Evolutionary conservation across 1,140 invertebrate species (phyloP).

Genomic region (Bombyx mandarina): DNA sequence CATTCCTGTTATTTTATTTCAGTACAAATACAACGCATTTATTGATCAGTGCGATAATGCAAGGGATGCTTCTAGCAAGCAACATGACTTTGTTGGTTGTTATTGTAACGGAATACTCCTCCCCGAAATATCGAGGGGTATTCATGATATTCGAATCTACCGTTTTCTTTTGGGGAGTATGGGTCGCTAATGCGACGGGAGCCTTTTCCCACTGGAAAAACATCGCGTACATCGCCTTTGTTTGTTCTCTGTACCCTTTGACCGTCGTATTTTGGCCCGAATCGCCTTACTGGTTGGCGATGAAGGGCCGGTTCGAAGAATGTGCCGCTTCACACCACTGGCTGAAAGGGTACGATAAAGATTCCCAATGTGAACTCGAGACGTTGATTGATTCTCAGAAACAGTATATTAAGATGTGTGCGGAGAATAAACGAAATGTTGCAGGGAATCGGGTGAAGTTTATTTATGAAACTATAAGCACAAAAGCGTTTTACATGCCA

Average conservation of each 20-base stretch:
- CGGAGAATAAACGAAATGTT: slow-evolving; percentile 5
- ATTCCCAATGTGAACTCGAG: slow-evolving; percentile 18
- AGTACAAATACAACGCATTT: slow-evolving; percentile 19
- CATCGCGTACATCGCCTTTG: slow-evolving; percentile 15
- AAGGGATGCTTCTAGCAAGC: slow-evolving; percentile 13
- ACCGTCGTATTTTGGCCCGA: slow-evolving; percentile 14
- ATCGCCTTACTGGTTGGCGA: slow-evolving; percentile 21
- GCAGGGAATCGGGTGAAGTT: slow-evolving; percentile 6
- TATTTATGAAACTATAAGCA: slow-evolving; percentile 9
- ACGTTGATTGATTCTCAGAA: slow-evolving; percentile 17
- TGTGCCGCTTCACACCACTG: slow-evolving; percentile 17
- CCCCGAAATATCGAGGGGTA: slow-evolving; percentile 24
- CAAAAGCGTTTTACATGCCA: slow-evolving; percentile 15
- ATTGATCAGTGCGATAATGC: slow-evolving; percentile 24
- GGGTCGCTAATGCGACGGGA: slow-evolving; percentile 19
- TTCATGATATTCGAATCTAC: slow-evolving; percentile 28
- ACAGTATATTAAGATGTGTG: neutral
- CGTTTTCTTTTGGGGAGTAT: slow-evolving; percentile 25
- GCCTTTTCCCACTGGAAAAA: slow-evolving; percentile 17
- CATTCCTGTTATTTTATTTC: slow-evolving; percentile 23
- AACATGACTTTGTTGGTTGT: slow-evolving; percentile 16
- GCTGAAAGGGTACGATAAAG: slow-evolving; percentile 15
- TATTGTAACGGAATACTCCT: slow-evolving; percentile 26
- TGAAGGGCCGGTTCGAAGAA: slow-evolving; percentile 16
- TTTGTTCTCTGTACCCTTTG: slow-evolving; percentile 12